Base-by-base conservation (phyloP, 2,797 vertebrate genomes). In the Caiman crocodilus region DNA sequence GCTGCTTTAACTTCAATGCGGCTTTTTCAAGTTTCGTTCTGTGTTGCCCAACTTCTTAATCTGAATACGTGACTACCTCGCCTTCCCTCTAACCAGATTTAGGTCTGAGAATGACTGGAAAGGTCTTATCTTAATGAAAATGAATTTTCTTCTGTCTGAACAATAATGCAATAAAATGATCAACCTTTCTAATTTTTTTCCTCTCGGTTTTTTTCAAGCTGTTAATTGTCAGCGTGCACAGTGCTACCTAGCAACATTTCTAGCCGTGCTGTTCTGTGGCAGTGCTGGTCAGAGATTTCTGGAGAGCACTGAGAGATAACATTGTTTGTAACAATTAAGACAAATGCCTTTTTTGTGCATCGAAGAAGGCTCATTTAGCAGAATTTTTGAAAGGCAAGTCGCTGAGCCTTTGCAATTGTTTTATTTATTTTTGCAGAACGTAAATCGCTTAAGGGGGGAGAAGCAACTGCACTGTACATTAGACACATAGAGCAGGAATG, bases 261-360 rank as follows among this genome's bases (percentile, higher is more conserved):
- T 82, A 89, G 76, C 82, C 30, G 79, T 71, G 76, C 81, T 69
- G 21, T 50, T 92, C 0, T 13, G 76, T 88, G 60, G 69, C 91
- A 87, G 80, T 89, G 60, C 90, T 90, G 94, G 94, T 95, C 91
- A 94, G 88, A 88, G 93, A 75, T 83, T 96, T 96, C 89, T 71
- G 1, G 80, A 80, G 85, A 78, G 35, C 5, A 14, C n/a, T 94
- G 91, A 88, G 94, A 92, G 88, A 92, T 94, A 96, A 91, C 74
- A 13, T 95, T 94, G 89, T 95, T 95, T 94, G 87, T 89, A 90
- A 96, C 93, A 96, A 96, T 95, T 92, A 96, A 94, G 92, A 96
- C 81, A 80, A 90, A 92, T 90, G 90, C 61, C 94, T 94, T 78
- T 95, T 76, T 76, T 88, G 88, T 91, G 91, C n/a, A 65, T 87